Conservation (phyloP, 2,113 vertebrate genomes). For the Cettia cetti region DNA sequence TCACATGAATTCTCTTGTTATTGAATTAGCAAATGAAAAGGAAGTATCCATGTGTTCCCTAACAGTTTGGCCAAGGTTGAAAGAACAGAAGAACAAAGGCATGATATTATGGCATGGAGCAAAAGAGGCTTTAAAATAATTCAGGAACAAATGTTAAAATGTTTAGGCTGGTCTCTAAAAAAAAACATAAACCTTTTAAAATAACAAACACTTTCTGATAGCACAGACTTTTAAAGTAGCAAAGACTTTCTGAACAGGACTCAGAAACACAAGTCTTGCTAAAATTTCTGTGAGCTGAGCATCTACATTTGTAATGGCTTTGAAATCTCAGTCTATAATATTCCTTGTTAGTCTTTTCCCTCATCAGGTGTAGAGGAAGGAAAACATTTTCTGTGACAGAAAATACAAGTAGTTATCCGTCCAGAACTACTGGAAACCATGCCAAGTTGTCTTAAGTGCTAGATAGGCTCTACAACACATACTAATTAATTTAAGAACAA, state of each 20-base stretch:
- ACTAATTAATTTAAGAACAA: constrained; percentile 15
- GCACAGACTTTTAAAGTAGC: background rate
- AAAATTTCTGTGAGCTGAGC: background rate
- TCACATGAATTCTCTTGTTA: background rate
- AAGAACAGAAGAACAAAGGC: constrained; percentile 24
- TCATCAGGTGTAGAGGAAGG: background rate
- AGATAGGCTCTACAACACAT: background rate
- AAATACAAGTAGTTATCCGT: background rate
- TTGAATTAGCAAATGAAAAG: background rate
- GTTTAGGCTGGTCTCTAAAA: background rate
- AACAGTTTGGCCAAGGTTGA: background rate
- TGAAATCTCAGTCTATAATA: background rate
- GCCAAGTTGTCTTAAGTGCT: background rate
- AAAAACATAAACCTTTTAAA: background rate
- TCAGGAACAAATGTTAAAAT: background rate
- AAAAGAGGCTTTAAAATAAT: constrained; percentile 12
- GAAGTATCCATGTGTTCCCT: background rate
- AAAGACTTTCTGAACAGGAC: background rate
- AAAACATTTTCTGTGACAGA: background rate
- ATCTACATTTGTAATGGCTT: background rate
- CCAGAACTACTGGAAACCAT: background rate
- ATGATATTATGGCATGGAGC: background rate
- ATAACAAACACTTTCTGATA: background rate
- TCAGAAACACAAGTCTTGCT: background rate
- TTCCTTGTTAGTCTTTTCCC: background rate